Percentiles rank a stretch among this genome's conserved stretches.
phyloP scores from a whole-genome alignment of 23 tunicate species.

The Halocynthia aurantium region DNA sequence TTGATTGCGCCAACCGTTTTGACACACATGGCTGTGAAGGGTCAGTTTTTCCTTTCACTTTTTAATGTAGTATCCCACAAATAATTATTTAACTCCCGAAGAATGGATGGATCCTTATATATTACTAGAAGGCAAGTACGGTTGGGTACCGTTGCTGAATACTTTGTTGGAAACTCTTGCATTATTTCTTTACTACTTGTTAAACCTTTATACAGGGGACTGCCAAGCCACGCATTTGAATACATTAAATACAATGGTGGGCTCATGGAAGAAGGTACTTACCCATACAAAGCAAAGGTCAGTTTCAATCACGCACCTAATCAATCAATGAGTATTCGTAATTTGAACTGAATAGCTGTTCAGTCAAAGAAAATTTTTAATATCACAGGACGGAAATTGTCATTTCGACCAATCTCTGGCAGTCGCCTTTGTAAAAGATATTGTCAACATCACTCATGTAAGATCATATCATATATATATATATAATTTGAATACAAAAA shows the following conservation, averaged over 20 bases:
- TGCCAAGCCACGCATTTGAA: constrained; percentile 97
- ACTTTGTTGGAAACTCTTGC: no score
- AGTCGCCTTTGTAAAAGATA: constrained; percentile 46
- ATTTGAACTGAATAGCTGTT: background rate
- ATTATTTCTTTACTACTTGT: no score
- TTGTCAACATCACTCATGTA: constrained; percentile 82
- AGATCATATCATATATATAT: background rate
- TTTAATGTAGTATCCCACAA: no score
- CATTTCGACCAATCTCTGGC: constrained; percentile 45
- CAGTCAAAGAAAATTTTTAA: background rate
- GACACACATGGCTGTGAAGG: constrained; percentile 92
- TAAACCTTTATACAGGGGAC: constrained; percentile 39
- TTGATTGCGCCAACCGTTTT: constrained; percentile 85
- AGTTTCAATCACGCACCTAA: background rate
- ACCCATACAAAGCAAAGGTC: constrained; percentile 76
- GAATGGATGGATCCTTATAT: no score
- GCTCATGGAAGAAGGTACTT: constrained; percentile 61
- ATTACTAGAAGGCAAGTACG: no score
- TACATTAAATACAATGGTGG: constrained; percentile 86
- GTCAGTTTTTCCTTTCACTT: constrained; percentile 10
- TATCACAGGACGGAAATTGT: constrained; percentile 55
- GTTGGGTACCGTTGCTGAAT: no score
- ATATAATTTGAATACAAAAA: no score
- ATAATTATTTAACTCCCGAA: no score
- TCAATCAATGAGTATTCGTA: background rate